These are phyloP conservation scores for Siniperca chuatsi DNA, from an alignment of 2,113 vertebrate genomes.

Conservation along the genomic window DNA sequence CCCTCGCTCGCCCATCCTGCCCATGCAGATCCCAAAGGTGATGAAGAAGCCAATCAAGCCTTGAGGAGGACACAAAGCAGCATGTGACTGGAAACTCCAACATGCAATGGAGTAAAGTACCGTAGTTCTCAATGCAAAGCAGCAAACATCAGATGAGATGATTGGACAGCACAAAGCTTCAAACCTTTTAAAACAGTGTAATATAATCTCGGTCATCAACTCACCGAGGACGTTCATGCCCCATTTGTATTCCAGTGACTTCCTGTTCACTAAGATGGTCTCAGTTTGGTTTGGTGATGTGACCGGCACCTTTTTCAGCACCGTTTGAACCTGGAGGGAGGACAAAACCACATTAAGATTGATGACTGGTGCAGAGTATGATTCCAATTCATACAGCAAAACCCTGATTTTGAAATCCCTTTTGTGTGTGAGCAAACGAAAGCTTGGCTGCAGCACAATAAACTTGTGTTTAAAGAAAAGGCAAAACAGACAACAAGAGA, in stretches of 20 bases:
- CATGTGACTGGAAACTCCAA: background rate
- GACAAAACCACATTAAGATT: background rate
- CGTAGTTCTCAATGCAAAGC: background rate
- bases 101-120: background rate
- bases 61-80: conserved; percentile 59
- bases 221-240: conserved; percentile 91
- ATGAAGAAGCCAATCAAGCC: conserved; percentile 91
- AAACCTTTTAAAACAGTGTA: too few relatives aligned
- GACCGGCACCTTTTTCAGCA: conserved; percentile 80
- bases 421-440: background rate
- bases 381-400: background rate
- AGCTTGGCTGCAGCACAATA: background rate
- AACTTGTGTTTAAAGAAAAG: conserved; percentile 41
- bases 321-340: conserved; percentile 85
- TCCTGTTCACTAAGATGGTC: conserved; percentile 76
- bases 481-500: conserved; percentile 22
- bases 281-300: conserved; percentile 75
- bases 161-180: background rate
- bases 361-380: background rate
- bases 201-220: conserved; percentile 2
- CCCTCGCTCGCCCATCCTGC: conserved; percentile 87
- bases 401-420: background rate
- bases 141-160: background rate
- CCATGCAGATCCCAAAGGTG: conserved; percentile 88
- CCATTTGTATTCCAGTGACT: conserved; percentile 87